A percentile compares a stretch with the other conserved stretches of the same genome.
Evolutionary conservation across 2,888 invertebrate genomes (phyloP).

Genomic region (Volucella inflata): DNA sequence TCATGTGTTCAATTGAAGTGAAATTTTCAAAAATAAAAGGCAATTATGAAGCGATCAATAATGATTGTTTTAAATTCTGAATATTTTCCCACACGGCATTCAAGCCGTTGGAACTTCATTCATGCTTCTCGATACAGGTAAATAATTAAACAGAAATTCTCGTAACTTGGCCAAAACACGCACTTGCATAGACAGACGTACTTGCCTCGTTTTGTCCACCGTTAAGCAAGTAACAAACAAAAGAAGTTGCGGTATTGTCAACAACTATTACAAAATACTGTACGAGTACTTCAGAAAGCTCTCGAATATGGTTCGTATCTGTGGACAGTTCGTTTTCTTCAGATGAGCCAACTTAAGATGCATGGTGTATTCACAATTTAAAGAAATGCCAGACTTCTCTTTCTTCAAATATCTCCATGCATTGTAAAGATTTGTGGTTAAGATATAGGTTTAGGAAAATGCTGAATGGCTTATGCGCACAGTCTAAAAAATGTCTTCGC

Average conservation of each 20-base stretch:
- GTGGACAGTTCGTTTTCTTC: neutral
- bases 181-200: neutral
- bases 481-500: neutral
- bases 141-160: slow-evolving; percentile 39
- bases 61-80: slow-evolving; percentile 60
- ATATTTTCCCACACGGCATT: slow-evolving; percentile 50
- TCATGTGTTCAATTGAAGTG: neutral
- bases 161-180: slow-evolving; percentile 44
- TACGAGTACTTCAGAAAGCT: slow-evolving; percentile 7
- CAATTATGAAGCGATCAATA: slow-evolving; percentile 68
- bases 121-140: slow-evolving; percentile 37
- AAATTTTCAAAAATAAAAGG: slow-evolving; percentile 41
- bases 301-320: slow-evolving; percentile 26
- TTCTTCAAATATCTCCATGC: neutral
- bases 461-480: neutral
- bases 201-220: neutral
- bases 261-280: neutral
- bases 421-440: neutral
- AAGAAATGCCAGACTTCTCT: neutral
- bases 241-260: neutral
- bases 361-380: slow-evolving; percentile 23
- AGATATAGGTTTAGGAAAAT: neutral
- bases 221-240: neutral
- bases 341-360: neutral
- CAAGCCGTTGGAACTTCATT: slow-evolving; percentile 45